phyloP scores from a whole-genome alignment of 2,113 vertebrate species.

The Mohoua ochrocephala region DNA sequence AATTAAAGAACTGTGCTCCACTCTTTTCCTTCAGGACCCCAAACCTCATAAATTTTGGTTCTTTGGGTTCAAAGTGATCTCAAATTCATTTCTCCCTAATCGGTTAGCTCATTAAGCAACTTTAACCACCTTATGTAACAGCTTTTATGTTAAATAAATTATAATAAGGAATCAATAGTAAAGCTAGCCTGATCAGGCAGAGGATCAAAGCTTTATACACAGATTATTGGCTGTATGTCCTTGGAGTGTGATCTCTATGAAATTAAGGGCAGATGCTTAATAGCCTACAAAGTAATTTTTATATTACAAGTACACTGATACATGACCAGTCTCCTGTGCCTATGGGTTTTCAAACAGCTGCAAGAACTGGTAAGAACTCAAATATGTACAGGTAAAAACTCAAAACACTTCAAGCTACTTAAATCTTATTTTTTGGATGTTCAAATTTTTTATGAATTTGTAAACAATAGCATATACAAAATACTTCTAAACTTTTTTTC shows the following conservation, averaged over 20 bases:
- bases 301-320: background rate
- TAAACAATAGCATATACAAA: background rate
- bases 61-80: constrained; percentile 55
- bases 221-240: constrained; percentile 19
- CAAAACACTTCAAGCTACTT: background rate
- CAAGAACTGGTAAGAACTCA: background rate
- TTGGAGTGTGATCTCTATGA: background rate
- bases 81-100: constrained; percentile 39
- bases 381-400: background rate
- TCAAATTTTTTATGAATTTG: background rate
- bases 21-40: constrained; percentile 24
- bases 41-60: constrained; percentile 41
- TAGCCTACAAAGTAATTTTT: background rate
- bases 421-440: background rate
- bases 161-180: constrained; percentile 59
- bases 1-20: constrained; percentile 24
- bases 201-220: constrained; percentile 46
- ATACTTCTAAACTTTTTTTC: background rate
- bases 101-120: constrained; percentile 45
- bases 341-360: background rate
- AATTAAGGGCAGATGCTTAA: background rate
- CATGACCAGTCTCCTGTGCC: background rate
- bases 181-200: constrained; percentile 18
- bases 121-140: constrained; percentile 52
- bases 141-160: constrained; percentile 63